Evolutionary conservation across 2,888 invertebrate species (phyloP).

Genomic region (Thyatira batis): DNA sequence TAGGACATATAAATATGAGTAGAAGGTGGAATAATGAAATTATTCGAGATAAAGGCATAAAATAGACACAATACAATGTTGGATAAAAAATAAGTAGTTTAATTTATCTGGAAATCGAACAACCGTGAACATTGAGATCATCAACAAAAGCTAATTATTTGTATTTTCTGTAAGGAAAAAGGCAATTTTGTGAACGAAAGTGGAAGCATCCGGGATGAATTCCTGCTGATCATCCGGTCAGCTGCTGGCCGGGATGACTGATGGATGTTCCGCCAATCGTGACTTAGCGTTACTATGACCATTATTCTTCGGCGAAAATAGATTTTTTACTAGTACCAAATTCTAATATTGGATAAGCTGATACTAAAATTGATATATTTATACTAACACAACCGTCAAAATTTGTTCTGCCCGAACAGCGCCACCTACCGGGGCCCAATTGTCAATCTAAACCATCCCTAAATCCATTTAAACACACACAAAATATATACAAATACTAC

Average conservation of each 20-base stretch:
- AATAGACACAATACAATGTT: background rate
- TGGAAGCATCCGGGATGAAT: conserved; percentile 20
- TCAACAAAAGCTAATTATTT: conserved; percentile 37
- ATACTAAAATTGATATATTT: background rate
- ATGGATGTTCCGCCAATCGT: conserved; percentile 36
- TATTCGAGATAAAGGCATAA: too few relatives aligned
- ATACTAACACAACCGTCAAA: too few relatives aligned
- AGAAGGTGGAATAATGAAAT: too few relatives aligned
- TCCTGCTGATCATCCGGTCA: conserved; percentile 38
- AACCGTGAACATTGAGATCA: conserved; percentile 21
- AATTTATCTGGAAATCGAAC: conserved; percentile 8
- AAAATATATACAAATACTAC: too few relatives aligned
- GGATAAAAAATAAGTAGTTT: background rate
- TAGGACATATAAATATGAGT: too few relatives aligned
- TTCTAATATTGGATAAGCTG: too few relatives aligned
- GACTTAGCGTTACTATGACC: conserved; percentile 30
- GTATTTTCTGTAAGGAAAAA: conserved; percentile 30
- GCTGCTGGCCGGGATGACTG: conserved; percentile 22
- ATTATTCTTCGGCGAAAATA: conserved; percentile 36
- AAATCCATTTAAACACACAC: too few relatives aligned
- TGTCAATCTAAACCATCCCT: too few relatives aligned
- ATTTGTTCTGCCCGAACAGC: too few relatives aligned
- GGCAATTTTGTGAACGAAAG: conserved; percentile 34
- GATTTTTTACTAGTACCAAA: conserved; percentile 18
- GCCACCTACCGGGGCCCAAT: too few relatives aligned